Base-by-base conservation (phyloP, 1,140 invertebrate species). In the Drosophila hydei region DNA sequence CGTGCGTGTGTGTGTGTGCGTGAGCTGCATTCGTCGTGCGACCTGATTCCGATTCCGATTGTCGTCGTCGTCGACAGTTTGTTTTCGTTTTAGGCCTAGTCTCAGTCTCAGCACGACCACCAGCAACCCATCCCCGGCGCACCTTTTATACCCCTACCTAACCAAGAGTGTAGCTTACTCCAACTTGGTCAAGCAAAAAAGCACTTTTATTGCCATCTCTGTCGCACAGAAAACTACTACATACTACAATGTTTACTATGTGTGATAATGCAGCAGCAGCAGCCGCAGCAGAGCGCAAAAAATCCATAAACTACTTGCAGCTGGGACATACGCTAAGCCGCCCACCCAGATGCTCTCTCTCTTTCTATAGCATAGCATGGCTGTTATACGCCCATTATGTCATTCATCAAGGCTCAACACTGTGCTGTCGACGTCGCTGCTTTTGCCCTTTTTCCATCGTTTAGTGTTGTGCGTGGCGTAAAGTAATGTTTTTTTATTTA, bases 191-290 rank as follows among this genome's bases (percentile, higher is more conserved):
- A 73, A 73, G 64, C 54, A 27, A 27, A 43, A 43, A 11, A 12
- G 16, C 36, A 42, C 25, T 12, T 8, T 18, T 40, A 27, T 30
- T 50, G 62, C 55, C 25, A 45, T 67, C 63, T 64, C 48, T 45
- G 55, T 77, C 48, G 48, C 61, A 74, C 74, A 43, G 51, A 50
- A 72, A 62, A 73, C 71, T 69, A 73, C 64, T 71, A 85, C 69
- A 75, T 87, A 87, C 81, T 87, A 87, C 83, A 88, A 81, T 87
- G 81, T 87, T 87, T 87, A 87, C 81, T 87, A 87, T 77, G 81
- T 87, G 80, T 75, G 72, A 75, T 77, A 72, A 64, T 42, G 51
- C 14, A 18, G 18, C 16, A 54, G 42, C 56, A 30, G 25, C 33
- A 3, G 51, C 14, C 9, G 18, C 16, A 54, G 42, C 56, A 30